These are phyloP conservation scores for Goniozus legneri DNA, from an alignment of 1,140 invertebrate genomes.

Conservation along the genomic window DNA sequence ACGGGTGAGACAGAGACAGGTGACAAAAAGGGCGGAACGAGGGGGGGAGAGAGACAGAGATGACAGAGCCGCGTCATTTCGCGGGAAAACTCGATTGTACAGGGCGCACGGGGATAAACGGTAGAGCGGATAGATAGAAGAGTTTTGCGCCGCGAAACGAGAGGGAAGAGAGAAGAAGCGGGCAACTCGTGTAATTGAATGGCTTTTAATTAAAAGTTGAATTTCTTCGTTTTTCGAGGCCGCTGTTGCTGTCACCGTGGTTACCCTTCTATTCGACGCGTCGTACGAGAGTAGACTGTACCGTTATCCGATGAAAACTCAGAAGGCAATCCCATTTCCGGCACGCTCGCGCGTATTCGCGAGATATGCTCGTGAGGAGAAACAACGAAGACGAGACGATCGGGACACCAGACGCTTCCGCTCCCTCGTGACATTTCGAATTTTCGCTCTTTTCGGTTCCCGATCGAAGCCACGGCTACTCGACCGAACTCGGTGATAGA, in stretches of 20 bases:
- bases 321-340: slow-evolving; percentile 15
- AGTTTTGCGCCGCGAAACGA: too few species aligned
- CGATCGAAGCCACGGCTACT: too few species aligned
- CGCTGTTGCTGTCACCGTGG: too few species aligned
- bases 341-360: too few species aligned
- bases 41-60: slow-evolving; percentile 4
- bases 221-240: slow-evolving; percentile 17
- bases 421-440: too few species aligned
- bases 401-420: too few species aligned
- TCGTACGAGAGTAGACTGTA: too few species aligned
- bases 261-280: too few species aligned
- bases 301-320: slow-evolving; percentile 11
- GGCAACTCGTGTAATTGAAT: slow-evolving; percentile 31
- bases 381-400: too few species aligned
- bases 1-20: slow-evolving; percentile 2
- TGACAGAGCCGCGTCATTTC: slow-evolving; percentile 18
- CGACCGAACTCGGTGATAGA: too few species aligned
- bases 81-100: slow-evolving; percentile 8
- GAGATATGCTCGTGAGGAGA: too few species aligned
- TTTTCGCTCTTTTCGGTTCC: too few species aligned
- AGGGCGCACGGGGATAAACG: slow-evolving; percentile 8
- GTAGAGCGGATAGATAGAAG: slow-evolving; percentile 10
- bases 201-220: slow-evolving; percentile 36
- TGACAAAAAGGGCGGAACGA: slow-evolving; percentile 4
- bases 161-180: slow-evolving; percentile 7